Evolutionary conservation across 2,888 invertebrate genomes (phyloP), one percentile per base, ranked within the genome.

Genomic region (Cacoxenus indagator): DNA sequence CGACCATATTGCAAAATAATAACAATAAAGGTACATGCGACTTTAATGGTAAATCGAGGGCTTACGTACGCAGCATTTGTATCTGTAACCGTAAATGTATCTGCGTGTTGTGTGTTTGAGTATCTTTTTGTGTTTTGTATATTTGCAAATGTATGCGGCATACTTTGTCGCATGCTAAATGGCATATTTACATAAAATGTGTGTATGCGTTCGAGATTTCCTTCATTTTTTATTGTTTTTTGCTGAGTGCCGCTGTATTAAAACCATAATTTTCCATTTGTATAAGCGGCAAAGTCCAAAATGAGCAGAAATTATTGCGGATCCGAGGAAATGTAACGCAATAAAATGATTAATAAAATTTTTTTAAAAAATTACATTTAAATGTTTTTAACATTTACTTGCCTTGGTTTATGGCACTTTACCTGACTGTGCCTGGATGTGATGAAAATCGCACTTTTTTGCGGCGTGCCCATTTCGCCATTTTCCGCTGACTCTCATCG

Each of bases 141-240:
- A 27, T 45, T 24, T 66, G 27, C 6, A 4, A 54, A 4, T 48
- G 48, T 48, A 48, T 19, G 19, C 19, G 19, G 8, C n/a, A 24
- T 61, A 61, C 43, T 61, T 61, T 61, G 61, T 61, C 24, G 61
- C 61, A 43, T 61, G 43, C 61, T 43, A 61, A 43, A 61, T 43
- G 43, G 22, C 2, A 11, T 37, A 61, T 61, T 37, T 43, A n/a
- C 61, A 61, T 61, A 43, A 48, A 48, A 29, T 29, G 31, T 64
- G 14, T 27, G 48, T 48, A 31, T 51, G 51, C 9, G n/a, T 46
- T n/a, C n/a, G 46, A 22, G 57, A 29, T 8, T 29, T 57, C 31
- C 31, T 29, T 6, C 17, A 6, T 48, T 27, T 19, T 48, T 64
- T 51, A 8, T n/a, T 17, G 48, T 2, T 4, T 48, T 48, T 19